Percentiles rank a stretch among this genome's conserved stretches.
Conservation (phyloP, 1,140 invertebrate species). For the Ceratoteleas bidentatus region DNA sequence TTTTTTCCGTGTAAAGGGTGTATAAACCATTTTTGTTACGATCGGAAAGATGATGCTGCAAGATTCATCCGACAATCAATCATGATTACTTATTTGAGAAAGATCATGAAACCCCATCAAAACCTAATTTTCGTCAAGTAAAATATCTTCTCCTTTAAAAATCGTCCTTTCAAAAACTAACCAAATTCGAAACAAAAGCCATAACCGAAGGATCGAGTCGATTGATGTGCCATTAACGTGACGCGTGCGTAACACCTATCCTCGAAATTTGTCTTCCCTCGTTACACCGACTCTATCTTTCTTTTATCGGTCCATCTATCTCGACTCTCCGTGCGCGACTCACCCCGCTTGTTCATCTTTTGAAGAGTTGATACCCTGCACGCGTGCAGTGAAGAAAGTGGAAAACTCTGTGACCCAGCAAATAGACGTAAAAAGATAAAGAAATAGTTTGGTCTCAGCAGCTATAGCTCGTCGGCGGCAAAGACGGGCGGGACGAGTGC, state of each 20-base stretch:
- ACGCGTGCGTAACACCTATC: slow-evolving; percentile 27
- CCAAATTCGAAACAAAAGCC: not conserved
- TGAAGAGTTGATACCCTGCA: slow-evolving; percentile 54
- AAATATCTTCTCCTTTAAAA: not conserved
- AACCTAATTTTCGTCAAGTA: not conserved
- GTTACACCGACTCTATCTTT: slow-evolving; percentile 42
- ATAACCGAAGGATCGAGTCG: not conserved
- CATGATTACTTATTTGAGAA: too few species aligned
- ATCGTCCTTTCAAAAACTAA: not conserved
- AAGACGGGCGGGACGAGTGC: slow-evolving; percentile 18
- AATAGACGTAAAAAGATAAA: slow-evolving; percentile 62
- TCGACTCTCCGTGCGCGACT: slow-evolving; percentile 21
- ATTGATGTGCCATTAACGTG: slow-evolving; percentile 27
- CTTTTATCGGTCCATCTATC: slow-evolving; percentile 57
- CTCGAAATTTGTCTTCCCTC: slow-evolving; percentile 41
- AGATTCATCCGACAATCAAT: too few species aligned
- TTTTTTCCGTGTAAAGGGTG: too few species aligned
- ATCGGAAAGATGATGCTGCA: too few species aligned
- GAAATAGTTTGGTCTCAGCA: slow-evolving; percentile 35
- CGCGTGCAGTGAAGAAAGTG: slow-evolving; percentile 58
- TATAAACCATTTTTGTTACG: too few species aligned
- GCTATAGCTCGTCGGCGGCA: slow-evolving; percentile 25
- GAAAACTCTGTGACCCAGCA: slow-evolving; percentile 63
- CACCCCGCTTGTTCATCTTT: slow-evolving; percentile 60
- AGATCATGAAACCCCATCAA: too few species aligned